Evolutionary conservation across 2,888 invertebrate genomes (phyloP).

Genomic region (Drosophila stalkeri): DNA sequence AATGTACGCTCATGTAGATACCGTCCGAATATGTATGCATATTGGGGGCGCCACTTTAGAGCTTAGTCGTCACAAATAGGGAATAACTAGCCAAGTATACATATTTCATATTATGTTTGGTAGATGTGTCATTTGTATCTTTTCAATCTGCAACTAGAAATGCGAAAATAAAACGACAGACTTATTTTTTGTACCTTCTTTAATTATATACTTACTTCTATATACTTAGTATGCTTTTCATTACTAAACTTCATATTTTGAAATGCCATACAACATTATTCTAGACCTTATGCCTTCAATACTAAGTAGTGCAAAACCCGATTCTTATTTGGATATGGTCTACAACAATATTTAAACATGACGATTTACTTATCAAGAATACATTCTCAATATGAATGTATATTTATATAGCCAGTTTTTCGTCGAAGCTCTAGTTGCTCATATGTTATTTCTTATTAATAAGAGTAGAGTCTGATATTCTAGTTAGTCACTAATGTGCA

Average conservation of each 20-base stretch:
- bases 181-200: too few species aligned
- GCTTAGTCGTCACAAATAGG: too few species aligned
- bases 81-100: too few species aligned
- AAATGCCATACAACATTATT: neutral
- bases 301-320: neutral
- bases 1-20: too few species aligned
- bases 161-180: neutral
- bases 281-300: neutral
- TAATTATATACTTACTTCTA: neutral
- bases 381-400: neutral
- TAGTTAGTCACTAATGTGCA: slow-evolving; percentile 16
- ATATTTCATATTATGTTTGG: too few species aligned
- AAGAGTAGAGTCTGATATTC: neutral
- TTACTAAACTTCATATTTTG: neutral
- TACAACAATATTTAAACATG: neutral
- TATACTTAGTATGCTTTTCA: neutral
- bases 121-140: too few species aligned
- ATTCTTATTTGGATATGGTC: neutral
- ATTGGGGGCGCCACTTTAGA: too few species aligned
- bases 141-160: neutral
- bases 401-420: too few species aligned
- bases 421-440: too few species aligned
- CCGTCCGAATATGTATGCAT: too few species aligned
- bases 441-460: neutral
- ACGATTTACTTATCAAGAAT: neutral